Evolutionary conservation across 2,113 vertebrate species (phyloP), one percentile per base, ranked within the genome.

Genomic region (Lampris megalopsis): DNA sequence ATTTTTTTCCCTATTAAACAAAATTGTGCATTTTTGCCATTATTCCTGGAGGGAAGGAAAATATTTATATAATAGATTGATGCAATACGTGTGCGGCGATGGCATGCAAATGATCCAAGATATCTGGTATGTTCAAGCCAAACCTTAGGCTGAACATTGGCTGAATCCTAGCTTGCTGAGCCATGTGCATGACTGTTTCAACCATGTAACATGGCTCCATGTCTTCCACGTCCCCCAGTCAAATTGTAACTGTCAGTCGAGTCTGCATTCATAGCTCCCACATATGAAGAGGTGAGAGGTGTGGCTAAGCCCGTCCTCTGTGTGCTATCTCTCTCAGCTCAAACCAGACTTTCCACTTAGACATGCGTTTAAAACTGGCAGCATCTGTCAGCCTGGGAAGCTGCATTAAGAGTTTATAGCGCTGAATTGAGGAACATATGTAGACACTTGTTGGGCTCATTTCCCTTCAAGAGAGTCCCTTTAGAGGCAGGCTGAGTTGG

Each of bases 371-470:
- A n/a, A 48, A 69, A 68, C 10, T 47, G 4, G 75, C 57, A 9
- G n/a, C 0, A 48, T 70, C 71, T 53, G 10, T 53, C 50, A 43
- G 9, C n/a, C 57, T 40, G 5, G 8, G 50, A n/a, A n/a, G n/a
- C n/a, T n/a, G n/a, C n/a, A n/a, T n/a, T n/a, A n/a, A n/a, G n/a
- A n/a, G n/a, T n/a, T n/a, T 13, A 62, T 80, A 40, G 68, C 45
- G 66, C 9, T 3, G 50, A 54, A 62, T 62, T 63, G 36, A 43
- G 38, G 49, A 60, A 9, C 47, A 24, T n/a, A 35, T 49, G 73
- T 75, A 62, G 77, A 76, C 11, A 24, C 38, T 37, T 38, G 73
- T n/a, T 58, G 35, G 71, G 63, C 36, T 60, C 8, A 48, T 59
- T 53, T 13, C 4, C 11, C 50, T 13, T 10, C 1, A 13, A 24